Percentiles rank a stretch among this genome's conserved stretches.
Evolutionary conservation across 2,797 vertebrate genomes (phyloP).

Genomic region (Triplophysa bombifrons): DNA sequence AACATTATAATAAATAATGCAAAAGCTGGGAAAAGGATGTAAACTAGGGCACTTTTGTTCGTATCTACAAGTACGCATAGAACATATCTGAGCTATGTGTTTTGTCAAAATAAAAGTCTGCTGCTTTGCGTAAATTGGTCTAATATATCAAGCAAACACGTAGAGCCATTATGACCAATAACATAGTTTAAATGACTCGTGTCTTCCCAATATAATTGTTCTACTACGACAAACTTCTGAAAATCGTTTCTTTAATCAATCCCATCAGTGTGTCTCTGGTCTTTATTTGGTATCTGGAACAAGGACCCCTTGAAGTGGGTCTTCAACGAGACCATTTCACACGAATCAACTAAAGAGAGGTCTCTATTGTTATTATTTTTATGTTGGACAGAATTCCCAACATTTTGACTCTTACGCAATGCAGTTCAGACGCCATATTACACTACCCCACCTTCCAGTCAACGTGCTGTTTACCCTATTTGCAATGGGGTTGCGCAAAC

Average conservation of each 20-base stretch:
- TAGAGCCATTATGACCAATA: too few species aligned
- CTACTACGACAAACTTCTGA: not conserved
- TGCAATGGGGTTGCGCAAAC: not conserved
- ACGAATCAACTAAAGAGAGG: too few species aligned
- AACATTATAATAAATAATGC: not conserved
- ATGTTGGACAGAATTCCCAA: not conserved
- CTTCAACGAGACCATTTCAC: not conserved
- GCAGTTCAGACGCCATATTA: constrained; percentile 57
- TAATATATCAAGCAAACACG: not conserved
- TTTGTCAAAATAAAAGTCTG: constrained; percentile 20
- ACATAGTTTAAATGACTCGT: too few species aligned
- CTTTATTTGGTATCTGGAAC: not conserved
- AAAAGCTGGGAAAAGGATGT: not conserved
- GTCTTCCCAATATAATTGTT: not conserved
- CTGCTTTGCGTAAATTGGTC: not conserved
- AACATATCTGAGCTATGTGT: not conserved
- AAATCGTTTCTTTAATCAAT: not conserved
- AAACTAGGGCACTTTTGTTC: not conserved
- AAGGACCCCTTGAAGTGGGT: not conserved
- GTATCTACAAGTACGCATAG: not conserved
- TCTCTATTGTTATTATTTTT: not conserved
- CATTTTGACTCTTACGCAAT: not conserved
- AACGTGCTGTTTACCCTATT: constrained; percentile 17
- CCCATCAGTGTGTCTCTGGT: not conserved
- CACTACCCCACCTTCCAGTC: constrained; percentile 45